phyloP scores from a whole-genome alignment of 2,797 vertebrate genomes.

The Protonibea diacanthus region DNA sequence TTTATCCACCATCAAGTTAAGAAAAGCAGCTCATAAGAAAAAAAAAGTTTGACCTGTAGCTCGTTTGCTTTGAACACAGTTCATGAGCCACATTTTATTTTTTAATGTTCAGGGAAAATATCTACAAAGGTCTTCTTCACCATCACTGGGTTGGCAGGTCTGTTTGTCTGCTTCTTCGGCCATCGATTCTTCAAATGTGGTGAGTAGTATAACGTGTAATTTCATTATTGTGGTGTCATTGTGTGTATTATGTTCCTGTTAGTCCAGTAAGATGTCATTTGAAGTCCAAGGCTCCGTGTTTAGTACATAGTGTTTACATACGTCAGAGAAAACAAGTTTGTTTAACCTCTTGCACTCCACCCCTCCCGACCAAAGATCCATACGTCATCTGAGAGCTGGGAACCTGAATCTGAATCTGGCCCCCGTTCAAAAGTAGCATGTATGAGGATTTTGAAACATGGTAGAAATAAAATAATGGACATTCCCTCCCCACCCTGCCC shows the following conservation, averaged over 20 bases:
- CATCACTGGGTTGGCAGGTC: slow-evolving; percentile 87
- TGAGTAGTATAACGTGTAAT: slow-evolving; percentile 69
- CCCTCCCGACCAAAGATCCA: too few species aligned
- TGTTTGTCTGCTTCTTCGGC: slow-evolving; percentile 94
- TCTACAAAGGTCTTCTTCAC: slow-evolving; percentile 95
- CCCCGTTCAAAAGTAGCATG: too few species aligned
- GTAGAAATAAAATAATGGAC: too few species aligned
- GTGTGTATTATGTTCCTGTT: too few species aligned
- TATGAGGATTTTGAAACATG: too few species aligned
- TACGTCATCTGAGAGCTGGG: too few species aligned
- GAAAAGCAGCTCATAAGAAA: not conserved
- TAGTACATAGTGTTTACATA: too few species aligned
- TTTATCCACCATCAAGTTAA: not conserved
- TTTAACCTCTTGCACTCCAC: not conserved
- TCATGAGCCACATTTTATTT: not conserved
- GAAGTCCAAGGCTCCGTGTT: too few species aligned
- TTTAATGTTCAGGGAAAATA: slow-evolving; percentile 84
- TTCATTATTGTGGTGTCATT: not conserved
- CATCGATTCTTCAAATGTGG: slow-evolving; percentile 97
- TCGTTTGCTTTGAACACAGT: not conserved
- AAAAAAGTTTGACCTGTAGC: not conserved
- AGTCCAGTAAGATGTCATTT: too few species aligned
- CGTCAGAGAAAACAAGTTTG: not conserved
- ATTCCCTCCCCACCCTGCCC: too few species aligned
- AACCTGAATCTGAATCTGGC: too few species aligned